Evolutionary conservation across 2,888 invertebrate species (phyloP).

Genomic region (Scaptomyza reducta): DNA sequence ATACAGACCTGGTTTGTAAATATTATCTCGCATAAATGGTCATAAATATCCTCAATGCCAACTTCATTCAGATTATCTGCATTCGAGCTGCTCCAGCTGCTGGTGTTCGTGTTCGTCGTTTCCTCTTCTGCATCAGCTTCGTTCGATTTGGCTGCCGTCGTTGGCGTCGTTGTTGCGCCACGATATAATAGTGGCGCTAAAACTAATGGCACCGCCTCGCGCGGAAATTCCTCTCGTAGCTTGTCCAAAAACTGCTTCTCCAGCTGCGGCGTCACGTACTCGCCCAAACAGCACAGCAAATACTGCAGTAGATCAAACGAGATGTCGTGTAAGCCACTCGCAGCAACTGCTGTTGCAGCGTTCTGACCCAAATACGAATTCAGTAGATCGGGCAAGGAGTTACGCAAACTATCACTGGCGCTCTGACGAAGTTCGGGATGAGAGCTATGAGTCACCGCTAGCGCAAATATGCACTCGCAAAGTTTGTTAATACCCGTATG

Average conservation of each 20-base stretch:
- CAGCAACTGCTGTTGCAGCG: constrained; percentile 85
- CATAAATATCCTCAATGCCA: constrained; percentile 83
- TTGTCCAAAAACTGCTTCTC: constrained; percentile 89
- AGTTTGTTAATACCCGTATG: constrained; percentile 93
- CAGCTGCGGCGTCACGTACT: constrained; percentile 84
- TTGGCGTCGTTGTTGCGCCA: constrained; percentile 35
- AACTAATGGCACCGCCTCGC: constrained; percentile 94
- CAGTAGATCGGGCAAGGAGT: constrained; percentile 92
- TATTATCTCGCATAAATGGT: constrained; percentile 82
- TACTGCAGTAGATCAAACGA: constrained; percentile 95
- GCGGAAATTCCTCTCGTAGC: constrained; percentile 94
- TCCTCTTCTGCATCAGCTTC: constrained; percentile 73
- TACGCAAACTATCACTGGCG: constrained; percentile 91
- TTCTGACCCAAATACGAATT: constrained; percentile 92
- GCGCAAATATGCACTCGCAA: constrained; percentile 95
- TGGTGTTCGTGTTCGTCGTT: constrained; percentile 49
- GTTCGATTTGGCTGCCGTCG: constrained; percentile 47
- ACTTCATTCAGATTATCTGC: constrained; percentile 83
- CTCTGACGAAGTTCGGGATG: constrained; percentile 90
- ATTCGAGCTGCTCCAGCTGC: constrained; percentile 88
- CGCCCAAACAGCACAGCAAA: constrained; percentile 86
- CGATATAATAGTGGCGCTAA: constrained; percentile 93
- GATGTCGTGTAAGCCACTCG: constrained; percentile 92
- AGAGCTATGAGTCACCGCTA: constrained; percentile 92
- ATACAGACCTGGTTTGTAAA: constrained; percentile 73